These are phyloP conservation scores for Microcebus tavaratra DNA, from an alignment of 2,113 vertebrate species.

Conservation along the genomic window DNA sequence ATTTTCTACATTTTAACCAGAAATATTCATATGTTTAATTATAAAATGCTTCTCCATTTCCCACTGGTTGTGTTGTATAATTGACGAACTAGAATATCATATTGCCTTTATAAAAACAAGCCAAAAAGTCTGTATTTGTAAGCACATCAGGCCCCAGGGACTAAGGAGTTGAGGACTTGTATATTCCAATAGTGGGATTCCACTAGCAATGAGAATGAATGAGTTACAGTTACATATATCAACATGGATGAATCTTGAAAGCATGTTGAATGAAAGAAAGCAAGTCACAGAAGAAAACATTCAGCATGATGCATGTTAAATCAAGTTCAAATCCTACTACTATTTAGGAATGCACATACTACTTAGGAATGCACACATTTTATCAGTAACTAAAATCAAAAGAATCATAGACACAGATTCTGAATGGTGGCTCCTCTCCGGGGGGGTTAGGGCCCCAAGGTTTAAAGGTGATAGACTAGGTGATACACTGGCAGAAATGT, in stretches of 20 bases:
- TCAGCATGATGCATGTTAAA: background rate
- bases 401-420: background rate
- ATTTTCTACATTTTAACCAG: conserved; percentile 30
- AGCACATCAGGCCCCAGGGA: background rate
- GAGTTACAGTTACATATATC: background rate
- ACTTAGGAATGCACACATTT: background rate
- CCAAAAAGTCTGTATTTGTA: background rate
- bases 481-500: background rate
- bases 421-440: background rate
- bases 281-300: background rate
- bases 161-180: background rate
- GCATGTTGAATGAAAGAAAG: background rate
- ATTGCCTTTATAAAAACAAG: conserved; percentile 19
- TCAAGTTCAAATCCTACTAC: background rate
- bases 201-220: background rate
- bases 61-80: background rate
- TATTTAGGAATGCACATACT: background rate
- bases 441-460: accelerated
- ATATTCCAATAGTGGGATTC: background rate
- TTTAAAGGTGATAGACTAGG: background rate
- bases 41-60: background rate
- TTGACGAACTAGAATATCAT: background rate
- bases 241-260: conserved; percentile 15
- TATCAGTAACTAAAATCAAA: conserved; percentile 13
- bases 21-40: conserved; percentile 19